Percentiles rank a stretch among this genome's conserved stretches.
Evolutionary conservation across 2,888 invertebrate genomes (phyloP).

Genomic region (Dascillus cervinus): DNA sequence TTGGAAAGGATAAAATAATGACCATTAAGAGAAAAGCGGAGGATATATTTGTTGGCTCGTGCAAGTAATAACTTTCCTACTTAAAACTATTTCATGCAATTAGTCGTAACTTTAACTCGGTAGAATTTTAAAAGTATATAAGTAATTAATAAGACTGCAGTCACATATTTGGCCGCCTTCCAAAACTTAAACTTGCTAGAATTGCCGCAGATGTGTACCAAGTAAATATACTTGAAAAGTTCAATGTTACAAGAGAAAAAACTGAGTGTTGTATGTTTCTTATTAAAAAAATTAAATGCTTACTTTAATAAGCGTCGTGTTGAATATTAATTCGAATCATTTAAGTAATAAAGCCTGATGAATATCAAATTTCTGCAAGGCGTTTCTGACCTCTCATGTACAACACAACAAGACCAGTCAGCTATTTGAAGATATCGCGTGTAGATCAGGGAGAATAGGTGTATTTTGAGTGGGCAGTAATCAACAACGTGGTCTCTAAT

Average conservation of each 20-base stretch:
- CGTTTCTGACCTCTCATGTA: not conserved
- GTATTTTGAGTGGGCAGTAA: conserved; percentile 15
- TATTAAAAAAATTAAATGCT: no score
- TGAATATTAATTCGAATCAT: not conserved
- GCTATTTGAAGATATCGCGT: conserved; percentile 10
- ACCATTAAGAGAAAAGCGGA: no score
- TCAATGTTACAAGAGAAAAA: not conserved
- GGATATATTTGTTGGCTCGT: no score
- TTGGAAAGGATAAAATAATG: no score
- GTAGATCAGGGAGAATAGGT: conserved; percentile 11
- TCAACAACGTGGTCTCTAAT: conserved; percentile 15
- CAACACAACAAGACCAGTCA: not conserved
- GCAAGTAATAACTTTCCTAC: no score
- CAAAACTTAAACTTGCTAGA: conserved; percentile 7
- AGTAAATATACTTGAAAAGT: conserved; percentile 5
- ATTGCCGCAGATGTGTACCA: conserved; percentile 8
- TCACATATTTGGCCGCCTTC: conserved; percentile 11
- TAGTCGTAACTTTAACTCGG: no score
- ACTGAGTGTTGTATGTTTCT: not conserved
- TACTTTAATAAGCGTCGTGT: not conserved
- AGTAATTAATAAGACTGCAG: conserved; percentile 17
- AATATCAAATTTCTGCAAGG: not conserved
- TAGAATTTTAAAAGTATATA: conserved; percentile 11
- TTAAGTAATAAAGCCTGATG: not conserved
- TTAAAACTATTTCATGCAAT: no score